Evolutionary conservation across 2,888 invertebrate species (phyloP).

Genomic region (Zeuzera pyrina): DNA sequence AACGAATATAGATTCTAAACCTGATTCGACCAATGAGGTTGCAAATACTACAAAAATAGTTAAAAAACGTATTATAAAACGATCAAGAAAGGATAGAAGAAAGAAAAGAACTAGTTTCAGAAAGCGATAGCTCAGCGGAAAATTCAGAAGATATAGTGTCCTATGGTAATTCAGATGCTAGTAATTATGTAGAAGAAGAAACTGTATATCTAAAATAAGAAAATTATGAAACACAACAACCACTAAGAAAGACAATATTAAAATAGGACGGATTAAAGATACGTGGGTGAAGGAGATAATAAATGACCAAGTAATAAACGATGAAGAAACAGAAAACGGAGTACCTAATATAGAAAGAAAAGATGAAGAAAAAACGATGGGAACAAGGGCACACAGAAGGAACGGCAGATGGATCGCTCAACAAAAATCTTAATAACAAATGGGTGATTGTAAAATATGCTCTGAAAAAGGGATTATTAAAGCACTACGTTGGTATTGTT

Average conservation of each 20-base stretch:
- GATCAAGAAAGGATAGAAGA: not conserved
- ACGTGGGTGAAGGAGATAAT: not conserved
- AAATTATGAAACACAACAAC: not conserved
- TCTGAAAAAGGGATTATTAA: not conserved
- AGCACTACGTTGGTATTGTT: not conserved
- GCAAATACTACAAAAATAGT: not conserved
- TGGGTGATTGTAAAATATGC: not conserved
- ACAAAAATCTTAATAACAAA: not conserved
- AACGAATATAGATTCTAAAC: not conserved
- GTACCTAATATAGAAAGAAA: not conserved
- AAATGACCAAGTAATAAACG: not conserved
- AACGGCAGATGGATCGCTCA: not conserved
- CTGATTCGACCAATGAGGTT: not conserved
- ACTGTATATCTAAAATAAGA: not conserved
- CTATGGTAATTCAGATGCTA: constrained; percentile 4
- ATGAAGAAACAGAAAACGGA: not conserved
- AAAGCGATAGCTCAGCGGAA: not conserved
- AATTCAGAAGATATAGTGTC: not conserved
- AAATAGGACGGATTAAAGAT: not conserved
- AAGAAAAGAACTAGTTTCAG: constrained; percentile 1
- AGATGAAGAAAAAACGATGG: not conserved
- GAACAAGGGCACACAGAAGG: not conserved
- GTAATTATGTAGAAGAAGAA: constrained; percentile 1
- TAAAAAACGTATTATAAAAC: constrained; percentile 2
- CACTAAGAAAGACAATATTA: not conserved